Percentiles rank a stretch among this genome's conserved stretches.
Evolutionary conservation across 2,113 vertebrate species (phyloP).

Genomic region (Colinus virginianus): DNA sequence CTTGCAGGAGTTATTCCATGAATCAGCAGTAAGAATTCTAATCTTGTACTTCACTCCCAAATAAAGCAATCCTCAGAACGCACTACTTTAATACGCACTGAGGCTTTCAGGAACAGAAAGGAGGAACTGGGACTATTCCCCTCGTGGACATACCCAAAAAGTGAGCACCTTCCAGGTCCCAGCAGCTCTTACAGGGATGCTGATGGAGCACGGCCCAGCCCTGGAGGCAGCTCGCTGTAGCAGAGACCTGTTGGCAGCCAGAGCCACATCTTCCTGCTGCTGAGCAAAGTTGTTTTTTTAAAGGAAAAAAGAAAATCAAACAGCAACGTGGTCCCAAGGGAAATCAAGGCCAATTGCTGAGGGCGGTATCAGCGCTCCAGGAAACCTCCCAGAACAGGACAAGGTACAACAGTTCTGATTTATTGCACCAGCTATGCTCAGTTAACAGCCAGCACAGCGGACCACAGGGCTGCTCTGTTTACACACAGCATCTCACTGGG

Average conservation of each 20-base stretch:
- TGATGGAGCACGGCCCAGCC: too few relatives aligned
- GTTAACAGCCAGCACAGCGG: background rate
- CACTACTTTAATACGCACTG: accelerated
- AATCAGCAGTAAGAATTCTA: background rate
- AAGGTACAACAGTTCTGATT: background rate
- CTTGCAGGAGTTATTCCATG: background rate
- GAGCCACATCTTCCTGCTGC: background rate
- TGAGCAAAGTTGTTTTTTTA: background rate
- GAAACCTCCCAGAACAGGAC: background rate
- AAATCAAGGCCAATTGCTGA: background rate
- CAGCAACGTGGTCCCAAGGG: background rate
- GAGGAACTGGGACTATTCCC: accelerated
- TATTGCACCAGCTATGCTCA: background rate
- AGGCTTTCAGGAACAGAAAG: background rate
- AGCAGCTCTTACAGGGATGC: too few relatives aligned
- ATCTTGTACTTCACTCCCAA: background rate
- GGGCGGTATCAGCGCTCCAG: background rate
- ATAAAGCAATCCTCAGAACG: background rate
- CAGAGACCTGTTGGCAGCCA: background rate
- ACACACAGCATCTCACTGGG: background rate
- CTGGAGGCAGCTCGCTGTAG: background rate
- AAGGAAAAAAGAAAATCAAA: background rate
- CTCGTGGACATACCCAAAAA: background rate
- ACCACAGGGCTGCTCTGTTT: background rate
- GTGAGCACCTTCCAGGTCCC: accelerated